Evolutionary conservation across 1,140 invertebrate species (phyloP).

Genomic region (Zaprionus ornatus): DNA sequence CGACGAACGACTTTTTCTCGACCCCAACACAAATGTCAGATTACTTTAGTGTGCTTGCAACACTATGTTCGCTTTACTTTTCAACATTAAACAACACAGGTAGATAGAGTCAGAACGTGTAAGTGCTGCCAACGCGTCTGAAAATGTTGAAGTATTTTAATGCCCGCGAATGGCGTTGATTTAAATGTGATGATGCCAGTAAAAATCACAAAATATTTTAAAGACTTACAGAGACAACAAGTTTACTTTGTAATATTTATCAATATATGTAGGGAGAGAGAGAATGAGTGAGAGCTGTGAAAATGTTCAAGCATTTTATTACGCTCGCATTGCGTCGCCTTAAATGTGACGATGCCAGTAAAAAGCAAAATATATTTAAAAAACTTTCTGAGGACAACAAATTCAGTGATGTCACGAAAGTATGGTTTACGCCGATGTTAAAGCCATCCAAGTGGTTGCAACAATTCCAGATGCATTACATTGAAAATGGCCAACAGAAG

Average conservation of each 20-base stretch:
- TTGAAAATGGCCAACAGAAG: constrained; percentile 87
- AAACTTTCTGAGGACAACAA: background rate
- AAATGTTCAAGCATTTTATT: constrained; percentile 11
- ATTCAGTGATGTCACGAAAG: constrained; percentile 85
- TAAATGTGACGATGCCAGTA: background rate
- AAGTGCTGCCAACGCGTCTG: constrained; percentile 1
- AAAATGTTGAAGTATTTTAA: constrained; percentile 13
- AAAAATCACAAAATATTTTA: background rate
- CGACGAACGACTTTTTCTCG: constrained; percentile 57
- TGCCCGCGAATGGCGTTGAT: background rate
- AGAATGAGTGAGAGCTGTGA: background rate
- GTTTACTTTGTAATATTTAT: background rate
- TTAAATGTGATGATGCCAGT: background rate
- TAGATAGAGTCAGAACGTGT: background rate
- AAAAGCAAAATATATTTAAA: background rate
- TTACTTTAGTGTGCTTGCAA: constrained; percentile 14
- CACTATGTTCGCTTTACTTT: constrained; percentile 21
- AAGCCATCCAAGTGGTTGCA: constrained; percentile 88
- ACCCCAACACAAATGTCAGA: constrained; percentile 46
- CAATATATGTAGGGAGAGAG: background rate
- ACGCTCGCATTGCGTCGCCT: background rate
- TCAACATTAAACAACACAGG: background rate
- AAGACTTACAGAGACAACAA: background rate
- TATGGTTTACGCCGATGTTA: constrained; percentile 86
- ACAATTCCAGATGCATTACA: constrained; percentile 87